Conservation (phyloP, 2,888 invertebrate genomes). For the Fragum fragum region DNA sequence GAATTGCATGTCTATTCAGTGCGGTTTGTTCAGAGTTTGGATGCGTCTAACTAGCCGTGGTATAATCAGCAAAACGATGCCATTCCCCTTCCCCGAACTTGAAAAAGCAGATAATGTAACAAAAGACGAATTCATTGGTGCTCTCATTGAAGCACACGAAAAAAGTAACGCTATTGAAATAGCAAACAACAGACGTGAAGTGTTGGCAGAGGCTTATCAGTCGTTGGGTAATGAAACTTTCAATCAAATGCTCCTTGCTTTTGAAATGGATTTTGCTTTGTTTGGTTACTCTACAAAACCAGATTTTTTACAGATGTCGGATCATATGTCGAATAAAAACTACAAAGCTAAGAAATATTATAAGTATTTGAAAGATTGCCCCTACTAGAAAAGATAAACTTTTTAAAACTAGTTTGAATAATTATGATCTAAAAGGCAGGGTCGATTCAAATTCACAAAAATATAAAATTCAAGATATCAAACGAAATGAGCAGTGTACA, state of each 20-base stretch:
- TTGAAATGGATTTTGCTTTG: conserved; percentile 61
- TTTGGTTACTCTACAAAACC: conserved; percentile 53
- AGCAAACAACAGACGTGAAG: conserved; percentile 49
- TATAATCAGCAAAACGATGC: conserved; percentile 51
- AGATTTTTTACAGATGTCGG: neutral
- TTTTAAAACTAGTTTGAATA: too few relatives aligned
- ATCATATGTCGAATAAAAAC: too few relatives aligned
- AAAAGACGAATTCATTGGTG: conserved; percentile 31
- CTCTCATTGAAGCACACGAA: conserved; percentile 36
- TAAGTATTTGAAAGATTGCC: too few relatives aligned
- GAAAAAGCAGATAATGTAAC: conserved; percentile 39
- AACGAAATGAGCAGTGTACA: too few relatives aligned
- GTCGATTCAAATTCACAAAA: too few relatives aligned
- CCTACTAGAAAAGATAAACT: too few relatives aligned
- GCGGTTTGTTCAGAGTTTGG: conserved; percentile 60
- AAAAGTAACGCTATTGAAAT: conserved; percentile 18
- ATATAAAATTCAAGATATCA: too few relatives aligned
- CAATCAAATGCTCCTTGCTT: conserved; percentile 41
- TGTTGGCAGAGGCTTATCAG: conserved; percentile 54
- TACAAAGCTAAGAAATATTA: too few relatives aligned
- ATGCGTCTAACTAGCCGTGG: conserved; percentile 65
- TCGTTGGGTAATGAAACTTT: conserved; percentile 34
- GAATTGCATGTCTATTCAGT: conserved; percentile 47
- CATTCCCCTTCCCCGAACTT: conserved; percentile 58
- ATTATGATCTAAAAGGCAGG: too few relatives aligned